Conservation (phyloP, 2,113 vertebrate genomes). For the Mixornis gularis region DNA sequence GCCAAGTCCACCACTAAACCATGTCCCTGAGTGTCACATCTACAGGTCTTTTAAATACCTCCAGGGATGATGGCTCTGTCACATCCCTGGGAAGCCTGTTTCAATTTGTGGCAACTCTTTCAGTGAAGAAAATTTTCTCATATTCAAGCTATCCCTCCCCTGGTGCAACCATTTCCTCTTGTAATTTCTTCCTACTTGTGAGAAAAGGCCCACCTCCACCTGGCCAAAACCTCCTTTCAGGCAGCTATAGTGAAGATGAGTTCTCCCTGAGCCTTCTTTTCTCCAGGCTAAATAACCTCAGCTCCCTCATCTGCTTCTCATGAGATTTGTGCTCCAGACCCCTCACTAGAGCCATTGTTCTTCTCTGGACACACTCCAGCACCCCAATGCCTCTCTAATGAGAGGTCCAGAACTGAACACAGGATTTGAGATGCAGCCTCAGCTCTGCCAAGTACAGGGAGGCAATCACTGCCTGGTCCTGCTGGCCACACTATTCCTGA, state of each 20-base stretch:
- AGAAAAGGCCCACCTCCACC: neutral
- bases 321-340: neutral
- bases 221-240: neutral
- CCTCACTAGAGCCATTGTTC: neutral
- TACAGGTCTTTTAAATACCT: neutral
- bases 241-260: neutral
- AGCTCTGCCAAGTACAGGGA: accelerated
- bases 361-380: neutral
- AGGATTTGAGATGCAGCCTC: too few species aligned
- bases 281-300: accelerated
- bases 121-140: neutral
- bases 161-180: neutral
- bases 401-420: neutral
- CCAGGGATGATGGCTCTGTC: neutral
- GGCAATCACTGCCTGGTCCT: neutral
- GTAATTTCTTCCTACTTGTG: neutral
- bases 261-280: neutral
- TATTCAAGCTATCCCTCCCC: neutral
- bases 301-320: neutral
- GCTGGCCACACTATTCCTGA: neutral
- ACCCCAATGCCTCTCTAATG: too few species aligned
- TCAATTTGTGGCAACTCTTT: neutral
- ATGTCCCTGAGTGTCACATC: neutral
- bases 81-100: neutral
- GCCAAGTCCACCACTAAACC: neutral